Evolutionary conservation across 2,888 invertebrate genomes (phyloP).

Genomic region (Teleiodes luculella): DNA sequence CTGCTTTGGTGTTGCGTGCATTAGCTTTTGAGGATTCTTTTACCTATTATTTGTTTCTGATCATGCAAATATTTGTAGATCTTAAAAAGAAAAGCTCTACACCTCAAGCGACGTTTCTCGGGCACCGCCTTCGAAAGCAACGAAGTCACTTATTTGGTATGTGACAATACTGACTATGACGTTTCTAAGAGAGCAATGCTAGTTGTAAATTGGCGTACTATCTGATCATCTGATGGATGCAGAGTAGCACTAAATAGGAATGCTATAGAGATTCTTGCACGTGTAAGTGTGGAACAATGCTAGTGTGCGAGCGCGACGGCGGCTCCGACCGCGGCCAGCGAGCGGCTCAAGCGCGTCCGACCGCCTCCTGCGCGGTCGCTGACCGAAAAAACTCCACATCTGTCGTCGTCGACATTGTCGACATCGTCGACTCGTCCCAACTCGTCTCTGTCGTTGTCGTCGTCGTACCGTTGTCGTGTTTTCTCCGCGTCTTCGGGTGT

Average conservation of each 20-base stretch:
- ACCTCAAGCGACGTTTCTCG: not conserved
- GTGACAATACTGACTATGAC: constrained; percentile 29
- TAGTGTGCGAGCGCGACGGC: constrained; percentile 74
- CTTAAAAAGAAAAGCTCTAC: constrained; percentile 35
- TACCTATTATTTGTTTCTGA: constrained; percentile 22
- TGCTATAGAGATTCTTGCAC: constrained; percentile 57
- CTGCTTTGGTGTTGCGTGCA: constrained; percentile 65
- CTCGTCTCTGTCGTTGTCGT: constrained; percentile 69
- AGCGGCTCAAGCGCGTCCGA: constrained; percentile 72
- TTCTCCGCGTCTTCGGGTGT: constrained; percentile 77
- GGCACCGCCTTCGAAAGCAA: not conserved
- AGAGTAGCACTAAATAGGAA: constrained; percentile 30
- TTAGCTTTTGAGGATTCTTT: constrained; percentile 28
- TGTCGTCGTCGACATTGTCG: constrained; percentile 68
- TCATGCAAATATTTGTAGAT: constrained; percentile 49
- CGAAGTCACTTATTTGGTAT: not conserved
- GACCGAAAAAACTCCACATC: constrained; percentile 78
- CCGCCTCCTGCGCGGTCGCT: constrained; percentile 76
- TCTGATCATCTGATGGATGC: constrained; percentile 28
- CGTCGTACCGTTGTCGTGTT: constrained; percentile 68
- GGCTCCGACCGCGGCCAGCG: constrained; percentile 68
- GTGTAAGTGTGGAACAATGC: constrained; percentile 71
- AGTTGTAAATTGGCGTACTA: constrained; percentile 34
- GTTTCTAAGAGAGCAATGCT: constrained; percentile 54
- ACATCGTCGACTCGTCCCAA: constrained; percentile 75